Percentiles rank a stretch among this genome's conserved stretches.
Evolutionary conservation across 2,888 invertebrate species (phyloP).

Genomic region (Drosophila trichaetosa): DNA sequence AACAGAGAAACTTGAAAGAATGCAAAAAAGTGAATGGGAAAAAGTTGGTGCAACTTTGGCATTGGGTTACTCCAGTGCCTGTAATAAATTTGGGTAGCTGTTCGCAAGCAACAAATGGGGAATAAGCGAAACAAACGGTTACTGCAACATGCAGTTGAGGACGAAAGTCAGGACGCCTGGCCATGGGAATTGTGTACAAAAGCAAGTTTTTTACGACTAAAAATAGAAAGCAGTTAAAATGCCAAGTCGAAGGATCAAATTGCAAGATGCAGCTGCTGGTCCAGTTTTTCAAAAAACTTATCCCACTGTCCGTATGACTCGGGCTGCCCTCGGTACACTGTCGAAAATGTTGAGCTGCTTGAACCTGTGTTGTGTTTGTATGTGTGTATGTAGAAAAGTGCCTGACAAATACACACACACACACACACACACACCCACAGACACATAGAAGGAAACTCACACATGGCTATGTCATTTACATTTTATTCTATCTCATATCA

Average conservation of each 20-base stretch:
- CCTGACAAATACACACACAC: constrained; percentile 2
- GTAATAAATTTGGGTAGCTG: constrained; percentile 74
- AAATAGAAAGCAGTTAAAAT: constrained; percentile 57
- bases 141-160: constrained; percentile 49
- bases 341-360: constrained; percentile 68
- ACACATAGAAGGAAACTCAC: neutral
- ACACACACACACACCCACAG: constrained; percentile 3
- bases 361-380: constrained; percentile 39
- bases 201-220: constrained; percentile 55
- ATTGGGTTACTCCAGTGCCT: constrained; percentile 44
- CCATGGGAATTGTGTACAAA: constrained; percentile 47
- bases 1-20: constrained; percentile 22
- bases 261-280: constrained; percentile 26
- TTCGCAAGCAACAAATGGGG: constrained; percentile 76
- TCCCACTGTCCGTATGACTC: constrained; percentile 38
- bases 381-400: neutral
- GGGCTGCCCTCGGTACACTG: constrained; percentile 51
- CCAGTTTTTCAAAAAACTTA: constrained; percentile 20
- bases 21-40: constrained; percentile 17
- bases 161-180: constrained; percentile 48
- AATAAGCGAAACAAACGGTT: constrained; percentile 73
- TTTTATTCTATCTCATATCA: constrained; percentile 69
- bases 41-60: constrained; percentile 59
- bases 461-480: constrained; percentile 47
- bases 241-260: constrained; percentile 63